Evolutionary conservation across 2,797 vertebrate species (phyloP), one percentile per base, ranked within the genome.

Genomic region (Selene dorsalis): DNA sequence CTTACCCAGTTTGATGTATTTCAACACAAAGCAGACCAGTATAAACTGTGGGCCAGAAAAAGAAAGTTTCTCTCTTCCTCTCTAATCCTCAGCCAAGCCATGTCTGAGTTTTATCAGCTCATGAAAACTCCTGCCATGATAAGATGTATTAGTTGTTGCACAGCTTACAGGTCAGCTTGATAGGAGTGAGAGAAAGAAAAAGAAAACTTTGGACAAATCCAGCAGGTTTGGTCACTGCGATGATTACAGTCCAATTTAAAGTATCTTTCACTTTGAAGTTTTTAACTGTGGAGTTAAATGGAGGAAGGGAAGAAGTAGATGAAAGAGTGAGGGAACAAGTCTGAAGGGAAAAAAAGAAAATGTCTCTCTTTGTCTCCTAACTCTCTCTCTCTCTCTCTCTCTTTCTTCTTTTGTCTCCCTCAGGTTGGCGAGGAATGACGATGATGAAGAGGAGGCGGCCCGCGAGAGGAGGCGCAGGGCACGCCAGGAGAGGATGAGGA

Each of bases 401-500:
- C 38, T 77, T 53, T 69, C 28, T 52, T 69, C 14, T 66, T 78
- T 66, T 55, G 28, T 69, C 69, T 83, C 45, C 28, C 84, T 63
- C 91, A 99, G 98, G 89, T 86, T 98, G 80, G 95, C 96, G 55
- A 94, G 94, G 67, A 96, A 91, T 0, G 97, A 99, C 0, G 98
- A 99, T 0, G 98, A 99, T 2, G 98, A 99, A 0, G 98, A 99
- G 81, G 98, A 99, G 92, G 97, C 96, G 0, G 98, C 97, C 50
- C 94, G 97, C 3, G 98, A 99, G 84, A 96, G 97, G 35, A 96
- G 98, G 72, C 96, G 98, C 84, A 91, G 98, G 67, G 98, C 97
- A 26, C 96, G 98, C 11, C 98, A 98, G 91, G 98, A 99, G 78
- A 95, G 97, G 75, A 80, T 98, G 91, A 92, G 93, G 84, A 91